phyloP scores from a whole-genome alignment of 2,113 vertebrate species.

The Tautogolabrus adspersus region DNA sequence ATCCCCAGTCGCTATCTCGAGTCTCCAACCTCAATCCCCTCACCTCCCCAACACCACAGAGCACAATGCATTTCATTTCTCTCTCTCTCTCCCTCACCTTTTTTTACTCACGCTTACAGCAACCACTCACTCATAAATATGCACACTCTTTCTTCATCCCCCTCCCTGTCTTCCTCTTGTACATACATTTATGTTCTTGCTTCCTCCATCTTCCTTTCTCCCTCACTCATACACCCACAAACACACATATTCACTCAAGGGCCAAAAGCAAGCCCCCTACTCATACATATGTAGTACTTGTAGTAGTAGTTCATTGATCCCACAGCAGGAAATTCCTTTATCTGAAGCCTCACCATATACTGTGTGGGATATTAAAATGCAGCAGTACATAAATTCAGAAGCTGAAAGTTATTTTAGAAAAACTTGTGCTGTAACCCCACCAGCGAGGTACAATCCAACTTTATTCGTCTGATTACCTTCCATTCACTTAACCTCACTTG shows the following conservation, averaged over 20 bases:
- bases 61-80: slow-evolving; percentile 64
- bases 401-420: slow-evolving; percentile 6
- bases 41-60: slow-evolving; percentile 41
- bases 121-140: slow-evolving; percentile 51
- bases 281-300: slow-evolving; percentile 12
- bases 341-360: background rate
- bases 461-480: background rate
- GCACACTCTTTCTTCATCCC: slow-evolving; percentile 17
- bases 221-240: background rate
- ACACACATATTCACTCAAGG: background rate
- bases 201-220: background rate
- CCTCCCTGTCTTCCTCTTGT: background rate
- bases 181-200: background rate
- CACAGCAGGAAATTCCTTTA: slow-evolving; percentile 6
- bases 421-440: background rate
- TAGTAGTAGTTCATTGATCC: slow-evolving; percentile 26
- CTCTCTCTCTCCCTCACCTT: slow-evolving; percentile 8
- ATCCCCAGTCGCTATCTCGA: slow-evolving; percentile 71
- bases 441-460: background rate
- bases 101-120: slow-evolving; percentile 37
- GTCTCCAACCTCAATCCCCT: slow-evolving; percentile 68
- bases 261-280: slow-evolving; percentile 9
- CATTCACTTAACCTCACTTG: background rate
- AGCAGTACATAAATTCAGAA: background rate
- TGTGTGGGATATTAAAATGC: background rate